Evolutionary conservation across 2,888 invertebrate genomes (phyloP).

Genomic region (Holacanthella duospinosa): DNA sequence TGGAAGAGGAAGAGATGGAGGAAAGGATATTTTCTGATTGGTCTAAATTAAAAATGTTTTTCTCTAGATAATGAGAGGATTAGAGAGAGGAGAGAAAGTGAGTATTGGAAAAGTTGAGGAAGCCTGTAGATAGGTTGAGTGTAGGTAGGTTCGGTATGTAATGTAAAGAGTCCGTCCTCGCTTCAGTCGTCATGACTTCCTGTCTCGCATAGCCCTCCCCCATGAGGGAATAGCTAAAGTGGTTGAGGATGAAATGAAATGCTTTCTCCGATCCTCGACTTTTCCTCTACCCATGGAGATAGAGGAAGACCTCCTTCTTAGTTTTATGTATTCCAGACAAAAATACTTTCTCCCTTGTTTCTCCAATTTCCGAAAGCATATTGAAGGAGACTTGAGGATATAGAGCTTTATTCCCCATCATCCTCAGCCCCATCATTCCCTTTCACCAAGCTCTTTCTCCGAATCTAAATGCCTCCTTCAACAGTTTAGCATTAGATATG

Average conservation of each 20-base stretch:
- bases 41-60: too few relatives aligned
- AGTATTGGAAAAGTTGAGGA: too few relatives aligned
- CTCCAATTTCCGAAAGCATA: slow-evolving; percentile 24
- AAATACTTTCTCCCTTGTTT: slow-evolving; percentile 22
- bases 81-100: too few relatives aligned
- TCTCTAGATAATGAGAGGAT: too few relatives aligned
- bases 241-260: slow-evolving; percentile 3
- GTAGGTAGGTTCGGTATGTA: too few relatives aligned
- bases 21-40: too few relatives aligned
- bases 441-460: slow-evolving; percentile 13
- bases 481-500: background rate
- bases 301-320: background rate
- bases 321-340: slow-evolving; percentile 2
- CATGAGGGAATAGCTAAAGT: background rate
- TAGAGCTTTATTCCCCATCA: slow-evolving; percentile 21
- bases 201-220: background rate
- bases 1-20: too few relatives aligned
- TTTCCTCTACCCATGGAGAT: background rate
- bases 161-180: too few relatives aligned
- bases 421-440: slow-evolving; percentile 16
- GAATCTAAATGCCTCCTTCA: background rate
- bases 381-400: slow-evolving; percentile 3
- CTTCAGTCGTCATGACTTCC: slow-evolving; percentile 2
- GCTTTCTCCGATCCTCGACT: background rate
- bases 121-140: too few relatives aligned